Base-by-base conservation (phyloP, 2,888 invertebrate species). In the Sminthurinus aureus region DNA sequence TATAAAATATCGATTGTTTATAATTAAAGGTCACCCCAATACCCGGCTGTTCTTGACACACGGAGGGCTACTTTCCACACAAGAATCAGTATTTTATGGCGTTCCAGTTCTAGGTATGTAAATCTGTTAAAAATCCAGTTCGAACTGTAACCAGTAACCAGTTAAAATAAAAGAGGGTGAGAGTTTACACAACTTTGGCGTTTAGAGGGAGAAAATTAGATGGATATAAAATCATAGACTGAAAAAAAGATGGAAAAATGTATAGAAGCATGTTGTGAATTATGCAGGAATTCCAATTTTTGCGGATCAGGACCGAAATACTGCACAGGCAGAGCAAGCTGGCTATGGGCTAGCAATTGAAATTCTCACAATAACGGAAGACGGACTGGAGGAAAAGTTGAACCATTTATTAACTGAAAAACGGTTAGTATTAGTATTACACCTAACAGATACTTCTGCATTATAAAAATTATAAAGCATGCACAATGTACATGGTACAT, bases 1-100 rank as follows among this genome's bases (percentile, higher is more conserved):
- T n/a, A n/a, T n/a, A n/a, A n/a, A n/a, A n/a, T n/a, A n/a, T n/a
- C n/a, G n/a, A n/a, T n/a, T n/a, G n/a, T n/a, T n/a, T n/a, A n/a
- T 38, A 38, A 4, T 38, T 38, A 1, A 0, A 92, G 92, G 91
- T 0, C 93, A 93, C 89, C 90, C 90, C 0, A 92, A 92, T 83
- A 90, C 93, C 0, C 91, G 91, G 86, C 89, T 92, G 0, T 94
- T 94, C 88, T 92, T 94, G 87, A 92, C 93, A 0, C 94, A 94
- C 88, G 94, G 94, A 6, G 94, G 94, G 4, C 91, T 93, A 84
- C 93, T 94, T 85, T 93, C 93, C 69, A 91, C 93, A 0, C 92
- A 92, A 88, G 94, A 94, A 89, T 92, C 93, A 0, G 91, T 91
- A 71, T 93, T 91, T 89, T 91, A 93, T 87, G 93, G 92, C 18